Base-by-base conservation (phyloP, 2,113 vertebrate species). In the Pogona vitticeps region DNA sequence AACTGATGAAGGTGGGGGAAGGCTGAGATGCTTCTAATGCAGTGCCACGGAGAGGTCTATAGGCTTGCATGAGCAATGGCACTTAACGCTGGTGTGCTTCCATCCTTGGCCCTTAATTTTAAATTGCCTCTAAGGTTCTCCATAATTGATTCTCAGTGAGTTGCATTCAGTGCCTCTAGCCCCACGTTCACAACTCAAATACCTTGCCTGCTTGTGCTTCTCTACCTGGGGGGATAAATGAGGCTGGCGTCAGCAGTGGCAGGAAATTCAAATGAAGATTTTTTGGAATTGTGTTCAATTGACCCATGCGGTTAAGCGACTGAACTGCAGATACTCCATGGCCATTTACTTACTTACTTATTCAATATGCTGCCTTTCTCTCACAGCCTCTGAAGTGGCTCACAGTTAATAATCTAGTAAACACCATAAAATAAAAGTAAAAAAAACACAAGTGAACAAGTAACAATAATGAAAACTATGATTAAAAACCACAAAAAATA, bases 1-100 rank as follows among this genome's bases (percentile, higher is more conserved):
- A 93, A 93, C 91, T 89, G 93, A 92, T 94, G 91, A 93, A 88
- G 0, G 0, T 81, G 91, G 82, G 46, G 88, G 42, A 83, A 92
- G 88, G 89, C 82, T 83, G 40, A 40, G 59, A 75, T 40, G 7
- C 76, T 76, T 89, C 0, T 40, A 82, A 88, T 56, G 73, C 82
- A 91, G 65, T 0, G 0, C 26, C 78, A 71, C 6, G 76, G 83
- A 83, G 61, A 80, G 76, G 68, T 83, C 84, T 67, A 72, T 20
- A 68, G 92, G 90, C 84, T 93, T 67, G 88, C 84, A 76, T 90
- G 86, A 94, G 86, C 78, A 73, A 86, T 83, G 84, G 58, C 85
- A 88, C 2, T 31, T 84, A 83, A 88, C 83, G 82, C 72, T 88
- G 91, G 36, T 88, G 36, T 0, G 86, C 78, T 61, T 61, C 71